Evolutionary conservation across 1,140 invertebrate species (phyloP), one percentile per base, ranked within the genome.

Genomic region (Idris sp.): DNA sequence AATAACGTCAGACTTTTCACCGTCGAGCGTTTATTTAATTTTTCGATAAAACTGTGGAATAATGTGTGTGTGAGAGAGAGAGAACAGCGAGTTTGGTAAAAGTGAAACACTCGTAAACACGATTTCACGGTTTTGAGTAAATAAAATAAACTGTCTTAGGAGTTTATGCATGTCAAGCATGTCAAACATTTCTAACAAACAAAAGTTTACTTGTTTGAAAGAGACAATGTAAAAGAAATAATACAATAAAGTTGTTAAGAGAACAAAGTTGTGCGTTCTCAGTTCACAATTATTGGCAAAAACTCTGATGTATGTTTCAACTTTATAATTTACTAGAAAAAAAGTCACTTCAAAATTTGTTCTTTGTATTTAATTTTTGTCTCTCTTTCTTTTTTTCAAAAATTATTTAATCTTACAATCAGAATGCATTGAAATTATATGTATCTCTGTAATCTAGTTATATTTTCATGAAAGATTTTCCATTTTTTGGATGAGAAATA

Each of bases 71-170:
- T n/a, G n/a, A n/a, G n/a, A n/a, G n/a, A n/a, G n/a, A n/a, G n/a
- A n/a, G n/a, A n/a, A n/a, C n/a, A n/a, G n/a, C 10, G 9, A 4
- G 10, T 18, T 6, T n/a, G 38, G 13, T 11, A 11, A 25, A 41
- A 41, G 36, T 30, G 35, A 11, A 51, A 49, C 16, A 28, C 5
- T 15, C n/a, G 38, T 0, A 22, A 36, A 38, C 2, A 38, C 43
- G 43, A 48, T 30, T 53, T 28, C 22, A 25, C 4, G 18, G 36
- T 49, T 14, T 1, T 31, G 35, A 28, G 9, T n/a, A 19, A 56
- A 48, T 41, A 48, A 48, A 48, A 56, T 67, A 49, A 67, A 54
- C 51, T 19, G 31, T 49, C 40, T 56, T 49, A 40, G 25, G 48
- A 40, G 15, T 48, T 67, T 48, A 56, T 41, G 35, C 62, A 33